phyloP scores from a whole-genome alignment of 2,888 invertebrate genomes.

The Plemyria rubiginata region DNA sequence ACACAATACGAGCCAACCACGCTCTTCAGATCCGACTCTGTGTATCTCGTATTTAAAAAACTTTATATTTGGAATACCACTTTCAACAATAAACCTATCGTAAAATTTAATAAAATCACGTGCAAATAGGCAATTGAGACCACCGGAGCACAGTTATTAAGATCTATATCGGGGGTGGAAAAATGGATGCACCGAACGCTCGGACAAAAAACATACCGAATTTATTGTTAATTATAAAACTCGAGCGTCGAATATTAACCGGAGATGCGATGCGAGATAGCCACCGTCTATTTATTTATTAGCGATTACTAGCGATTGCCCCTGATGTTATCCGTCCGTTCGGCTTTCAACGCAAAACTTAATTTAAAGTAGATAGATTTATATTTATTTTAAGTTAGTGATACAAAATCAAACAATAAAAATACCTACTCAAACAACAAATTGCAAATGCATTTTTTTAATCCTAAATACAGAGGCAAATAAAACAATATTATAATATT shows the following conservation, averaged over 20 bases:
- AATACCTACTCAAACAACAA: too few relatives aligned
- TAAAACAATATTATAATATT: too few relatives aligned
- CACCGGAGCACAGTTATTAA: constrained; percentile 69
- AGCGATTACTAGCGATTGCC: constrained; percentile 30
- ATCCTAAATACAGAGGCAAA: too few relatives aligned
- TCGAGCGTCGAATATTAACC: constrained; percentile 79
- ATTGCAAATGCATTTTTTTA: too few relatives aligned
- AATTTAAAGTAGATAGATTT: background rate
- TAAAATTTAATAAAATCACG: constrained; percentile 40
- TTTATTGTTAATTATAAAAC: constrained; percentile 85
- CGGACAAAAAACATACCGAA: constrained; percentile 80
- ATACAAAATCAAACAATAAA: too few relatives aligned
- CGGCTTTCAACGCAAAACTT: constrained; percentile 1
- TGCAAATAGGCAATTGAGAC: constrained; percentile 57
- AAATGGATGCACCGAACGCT: constrained; percentile 71
- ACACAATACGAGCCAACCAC: background rate
- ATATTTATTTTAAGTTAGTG: too few relatives aligned
- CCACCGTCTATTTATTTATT: constrained; percentile 82
- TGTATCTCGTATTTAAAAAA: too few relatives aligned
- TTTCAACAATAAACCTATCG: constrained; percentile 19
- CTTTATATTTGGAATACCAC: background rate
- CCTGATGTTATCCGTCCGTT: constrained; percentile 10
- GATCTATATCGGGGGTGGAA: constrained; percentile 77
- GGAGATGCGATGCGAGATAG: constrained; percentile 78
- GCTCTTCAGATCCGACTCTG: background rate